phyloP scores from a whole-genome alignment of 2,888 invertebrate species.

The Microctonus hyperodae region DNA sequence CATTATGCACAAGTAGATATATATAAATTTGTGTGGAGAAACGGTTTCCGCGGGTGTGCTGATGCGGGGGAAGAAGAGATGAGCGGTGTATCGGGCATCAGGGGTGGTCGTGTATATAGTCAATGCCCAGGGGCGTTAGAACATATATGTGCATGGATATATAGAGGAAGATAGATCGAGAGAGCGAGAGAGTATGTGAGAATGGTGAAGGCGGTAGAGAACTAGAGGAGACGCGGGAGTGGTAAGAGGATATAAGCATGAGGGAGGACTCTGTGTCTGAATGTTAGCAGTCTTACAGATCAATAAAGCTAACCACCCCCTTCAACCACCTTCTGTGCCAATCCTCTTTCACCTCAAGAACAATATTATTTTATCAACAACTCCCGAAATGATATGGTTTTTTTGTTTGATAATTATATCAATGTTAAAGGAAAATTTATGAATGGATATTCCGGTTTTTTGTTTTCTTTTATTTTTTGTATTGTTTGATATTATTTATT shows the following conservation, averaged over 20 bases:
- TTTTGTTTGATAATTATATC: no score
- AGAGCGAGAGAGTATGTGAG: constrained; percentile 26
- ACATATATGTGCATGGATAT: constrained; percentile 24
- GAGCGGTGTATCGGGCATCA: constrained; percentile 19
- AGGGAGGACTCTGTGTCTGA: constrained; percentile 43
- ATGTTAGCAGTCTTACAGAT: constrained; percentile 63
- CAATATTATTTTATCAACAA: constrained; percentile 46
- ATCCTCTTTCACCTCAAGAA: constrained; percentile 57
- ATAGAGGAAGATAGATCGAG: constrained; percentile 28
- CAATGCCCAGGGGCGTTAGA: constrained; percentile 31
- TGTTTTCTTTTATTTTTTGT: no score
- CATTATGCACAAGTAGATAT: no score
- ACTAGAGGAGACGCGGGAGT: constrained; percentile 31
- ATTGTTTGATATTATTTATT: no score
- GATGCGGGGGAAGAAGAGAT: constrained; percentile 21
- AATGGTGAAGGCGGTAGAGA: constrained; percentile 38
- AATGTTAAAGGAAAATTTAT: no score
- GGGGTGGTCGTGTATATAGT: constrained; percentile 29
- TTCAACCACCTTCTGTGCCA: constrained; percentile 43
- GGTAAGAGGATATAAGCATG: constrained; percentile 41
- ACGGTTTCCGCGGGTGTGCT: constrained; percentile 33
- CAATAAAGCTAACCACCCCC: constrained; percentile 64
- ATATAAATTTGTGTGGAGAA: no score
- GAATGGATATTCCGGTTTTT: no score
- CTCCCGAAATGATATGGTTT: no score